phyloP scores from a whole-genome alignment of 2,113 vertebrate genomes.

The Otolemur garnettii region DNA sequence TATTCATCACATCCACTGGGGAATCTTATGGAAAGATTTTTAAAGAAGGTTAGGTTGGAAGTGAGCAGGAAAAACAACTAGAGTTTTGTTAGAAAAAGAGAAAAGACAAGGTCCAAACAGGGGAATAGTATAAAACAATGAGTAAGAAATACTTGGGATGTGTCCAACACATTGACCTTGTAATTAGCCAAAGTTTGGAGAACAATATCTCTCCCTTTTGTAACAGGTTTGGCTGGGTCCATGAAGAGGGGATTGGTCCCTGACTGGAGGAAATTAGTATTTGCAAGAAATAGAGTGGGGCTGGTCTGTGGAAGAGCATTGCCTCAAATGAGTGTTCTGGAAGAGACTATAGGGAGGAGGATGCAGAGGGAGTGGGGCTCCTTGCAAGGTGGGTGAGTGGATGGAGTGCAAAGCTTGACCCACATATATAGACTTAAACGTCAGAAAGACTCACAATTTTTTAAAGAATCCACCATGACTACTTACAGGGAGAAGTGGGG shows the following conservation, averaged over 20 bases:
- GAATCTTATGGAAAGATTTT: not conserved
- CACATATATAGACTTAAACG: not conserved
- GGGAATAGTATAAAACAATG: not conserved
- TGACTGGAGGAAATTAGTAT: not conserved
- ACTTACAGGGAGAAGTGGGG: too few species aligned
- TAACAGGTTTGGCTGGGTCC: not conserved
- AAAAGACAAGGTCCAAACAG: not conserved
- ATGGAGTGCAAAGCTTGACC: not conserved
- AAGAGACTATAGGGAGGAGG: not conserved
- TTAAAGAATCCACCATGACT: not conserved
- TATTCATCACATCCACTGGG: not conserved
- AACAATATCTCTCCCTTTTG: not conserved
- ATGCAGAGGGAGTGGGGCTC: not conserved
- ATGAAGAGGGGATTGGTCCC: not conserved
- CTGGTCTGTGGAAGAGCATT: not conserved
- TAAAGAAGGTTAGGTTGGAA: not conserved
- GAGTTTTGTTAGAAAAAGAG: not conserved
- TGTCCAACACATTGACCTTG: not conserved
- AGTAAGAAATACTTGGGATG: not conserved
- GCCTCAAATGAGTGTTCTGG: not conserved
- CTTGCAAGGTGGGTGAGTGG: too few species aligned
- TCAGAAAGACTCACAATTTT: not conserved
- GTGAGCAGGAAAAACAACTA: not conserved
- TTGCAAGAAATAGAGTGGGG: not conserved
- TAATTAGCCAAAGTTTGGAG: not conserved